Evolutionary conservation across 1,140 invertebrate genomes (phyloP).

Genomic region (Reticulitermes speratus): DNA sequence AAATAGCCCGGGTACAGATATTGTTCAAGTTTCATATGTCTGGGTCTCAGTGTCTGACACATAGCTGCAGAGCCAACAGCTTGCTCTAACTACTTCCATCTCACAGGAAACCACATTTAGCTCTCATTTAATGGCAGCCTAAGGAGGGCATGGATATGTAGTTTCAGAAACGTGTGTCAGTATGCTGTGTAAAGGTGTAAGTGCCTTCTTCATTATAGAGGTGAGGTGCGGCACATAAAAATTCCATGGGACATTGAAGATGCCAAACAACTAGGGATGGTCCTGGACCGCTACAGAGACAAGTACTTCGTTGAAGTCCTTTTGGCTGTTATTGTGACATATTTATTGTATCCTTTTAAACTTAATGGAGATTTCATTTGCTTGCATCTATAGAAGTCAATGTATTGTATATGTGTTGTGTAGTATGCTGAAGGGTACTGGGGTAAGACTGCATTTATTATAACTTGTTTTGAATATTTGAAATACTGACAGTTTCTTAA

Average conservation of each 20-base stretch:
- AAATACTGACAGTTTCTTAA: too few species aligned
- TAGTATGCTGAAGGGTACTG: background rate
- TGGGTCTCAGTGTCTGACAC: too few species aligned
- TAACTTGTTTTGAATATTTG: too few species aligned
- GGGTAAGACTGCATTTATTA: too few species aligned
- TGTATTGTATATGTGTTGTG: background rate
- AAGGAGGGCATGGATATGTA: background rate
- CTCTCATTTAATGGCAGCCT: too few species aligned
- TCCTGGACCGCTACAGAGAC: slow-evolving; percentile 92
- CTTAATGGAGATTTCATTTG: background rate
- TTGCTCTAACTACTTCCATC: too few species aligned
- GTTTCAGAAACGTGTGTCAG: background rate
- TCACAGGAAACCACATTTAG: too few species aligned
- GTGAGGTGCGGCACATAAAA: slow-evolving; percentile 86
- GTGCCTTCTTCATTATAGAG: slow-evolving; percentile 61
- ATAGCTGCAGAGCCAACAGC: background rate
- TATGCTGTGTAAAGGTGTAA: too few species aligned
- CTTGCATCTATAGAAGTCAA: too few species aligned
- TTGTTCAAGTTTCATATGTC: too few species aligned
- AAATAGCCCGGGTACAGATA: too few species aligned
- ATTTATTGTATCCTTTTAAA: slow-evolving; percentile 96
- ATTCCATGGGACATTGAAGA: slow-evolving; percentile 93
- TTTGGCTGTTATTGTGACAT: slow-evolving; percentile 84
- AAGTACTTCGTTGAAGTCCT: slow-evolving; percentile 92
- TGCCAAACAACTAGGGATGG: slow-evolving; percentile 89